These are phyloP conservation scores for Caenorhabditis becei DNA, from an alignment of 2,888 invertebrate species.

Conservation along the genomic window DNA sequence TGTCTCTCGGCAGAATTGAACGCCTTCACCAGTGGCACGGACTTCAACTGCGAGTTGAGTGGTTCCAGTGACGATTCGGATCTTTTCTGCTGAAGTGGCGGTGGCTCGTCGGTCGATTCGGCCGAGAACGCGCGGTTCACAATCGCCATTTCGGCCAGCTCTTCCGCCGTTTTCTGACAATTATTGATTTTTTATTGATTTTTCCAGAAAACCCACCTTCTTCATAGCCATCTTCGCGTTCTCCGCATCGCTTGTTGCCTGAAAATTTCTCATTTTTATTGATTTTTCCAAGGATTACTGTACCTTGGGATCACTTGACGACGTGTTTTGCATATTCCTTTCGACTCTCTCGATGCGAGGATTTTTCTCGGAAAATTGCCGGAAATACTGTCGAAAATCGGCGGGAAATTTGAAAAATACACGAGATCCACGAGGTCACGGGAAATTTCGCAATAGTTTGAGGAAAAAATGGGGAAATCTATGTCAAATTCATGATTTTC, in stretches of 20 bases:
- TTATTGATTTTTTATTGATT: not conserved
- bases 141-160: constrained; percentile 40
- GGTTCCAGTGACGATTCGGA: constrained; percentile 19
- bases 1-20: constrained; percentile 30
- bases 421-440: too few species aligned
- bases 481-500: too few species aligned
- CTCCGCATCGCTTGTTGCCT: constrained; percentile 7
- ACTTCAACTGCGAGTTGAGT: constrained; percentile 9
- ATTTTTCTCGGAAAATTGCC: constrained; percentile 31
- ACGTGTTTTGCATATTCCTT: constrained; percentile 41
- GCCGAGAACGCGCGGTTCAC: constrained; percentile 49
- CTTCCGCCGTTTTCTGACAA: constrained; percentile 39
- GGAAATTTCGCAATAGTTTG: too few species aligned
- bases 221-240: constrained; percentile 42
- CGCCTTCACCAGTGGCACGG: constrained; percentile 7
- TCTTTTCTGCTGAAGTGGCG: constrained; percentile 3
- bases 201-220: constrained; percentile 31
- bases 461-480: too few species aligned
- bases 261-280: too few species aligned
- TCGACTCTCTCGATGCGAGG: constrained; percentile 26
- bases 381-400: too few species aligned
- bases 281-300: too few species aligned
- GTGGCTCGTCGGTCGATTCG: constrained; percentile 41
- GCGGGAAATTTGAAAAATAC: not conserved
- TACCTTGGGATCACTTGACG: constrained; percentile 18